These are phyloP conservation scores for Crotophaga sulcirostris DNA, from an alignment of 2,113 vertebrate species.

Conservation along the genomic window DNA sequence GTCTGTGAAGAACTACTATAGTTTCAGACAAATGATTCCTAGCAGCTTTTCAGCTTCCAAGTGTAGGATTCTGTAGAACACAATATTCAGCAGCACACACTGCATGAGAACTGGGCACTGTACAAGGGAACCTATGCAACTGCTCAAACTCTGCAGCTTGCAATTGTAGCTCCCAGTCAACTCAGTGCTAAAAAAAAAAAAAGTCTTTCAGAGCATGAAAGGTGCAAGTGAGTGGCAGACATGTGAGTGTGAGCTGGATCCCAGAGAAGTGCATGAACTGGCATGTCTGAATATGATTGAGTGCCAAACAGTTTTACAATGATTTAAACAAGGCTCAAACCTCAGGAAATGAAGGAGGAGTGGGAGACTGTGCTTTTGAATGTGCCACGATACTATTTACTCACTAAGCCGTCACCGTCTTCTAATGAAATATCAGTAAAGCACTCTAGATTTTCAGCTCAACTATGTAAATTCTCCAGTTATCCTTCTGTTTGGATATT, in stretches of 20 bases:
- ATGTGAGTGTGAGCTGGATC: neutral
- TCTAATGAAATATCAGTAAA: neutral
- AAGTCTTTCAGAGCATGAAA: neutral
- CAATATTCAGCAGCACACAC: neutral
- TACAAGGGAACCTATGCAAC: neutral
- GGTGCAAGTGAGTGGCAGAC: slow-evolving; percentile 11
- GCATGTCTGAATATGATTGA: slow-evolving; percentile 13
- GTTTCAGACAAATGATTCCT: neutral
- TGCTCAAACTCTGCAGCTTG: neutral
- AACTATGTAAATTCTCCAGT: neutral
- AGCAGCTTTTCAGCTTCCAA: neutral
- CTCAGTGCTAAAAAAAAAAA: neutral
- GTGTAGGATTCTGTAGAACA: neutral
- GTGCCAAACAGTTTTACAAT: slow-evolving; percentile 19
- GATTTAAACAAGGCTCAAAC: slow-evolving; percentile 33
- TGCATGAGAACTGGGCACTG: neutral
- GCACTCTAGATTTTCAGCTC: neutral
- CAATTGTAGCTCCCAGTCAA: neutral
- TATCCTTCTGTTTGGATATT: neutral
- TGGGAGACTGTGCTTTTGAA: neutral
- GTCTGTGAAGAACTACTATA: neutral
- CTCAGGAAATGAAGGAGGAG: slow-evolving; percentile 34
- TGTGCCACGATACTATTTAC: neutral
- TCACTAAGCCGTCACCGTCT: neutral
- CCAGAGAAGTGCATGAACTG: neutral